Evolutionary conservation across 2,888 invertebrate genomes (phyloP), one percentile per base, ranked within the genome.

Genomic region (Caenorhabditis zanzibari): DNA sequence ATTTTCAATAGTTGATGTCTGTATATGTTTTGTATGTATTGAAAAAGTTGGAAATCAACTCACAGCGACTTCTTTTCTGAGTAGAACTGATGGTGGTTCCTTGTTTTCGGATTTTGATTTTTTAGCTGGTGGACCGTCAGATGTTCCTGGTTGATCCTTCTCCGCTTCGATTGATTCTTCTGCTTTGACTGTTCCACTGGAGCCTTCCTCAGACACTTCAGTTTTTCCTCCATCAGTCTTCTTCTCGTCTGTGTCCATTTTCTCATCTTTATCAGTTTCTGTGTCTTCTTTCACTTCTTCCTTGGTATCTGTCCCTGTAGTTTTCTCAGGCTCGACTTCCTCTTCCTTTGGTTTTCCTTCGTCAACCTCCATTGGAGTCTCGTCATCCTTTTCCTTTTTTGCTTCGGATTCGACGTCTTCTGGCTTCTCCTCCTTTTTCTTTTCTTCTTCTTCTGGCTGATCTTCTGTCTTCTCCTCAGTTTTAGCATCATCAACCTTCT

Each of bases 181-280:
- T 7, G n/a, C 19, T 19, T 47, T 47, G 0, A n/a, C 47, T 12
- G 3, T 19, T 16, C 0, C 44, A 1, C 19, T 47, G 19, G 47
- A n/a, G 5, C 47, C 19, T 14, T 19, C 47, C 19, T 47, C 47
- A 9, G 47, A 19, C 19, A 19, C 26, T 19, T 64, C 35, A 1
- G 16, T 52, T 9, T 66, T 49, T 0, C 7, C 22, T 0, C n/a
- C 66, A 19, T 32, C 35, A 7, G 1, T n/a, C 28, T 52, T 32
- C 52, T 49, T 66, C 32, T 32, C 54, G 7, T 54, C 68, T 7
- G 24, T 24, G 19, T 68, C 68, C 52, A 54, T 38, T 12, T 66
- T 22, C n/a, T 49, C 4, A 1, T 24, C 22, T 19, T 66, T 5
- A 2, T 22, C 6, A 6, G n/a, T 0, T 4, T 47, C 19, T 2